These are phyloP conservation scores for Hyposmocoma kahamanoa DNA, from an alignment of 1,140 invertebrate genomes.

Conservation along the genomic window DNA sequence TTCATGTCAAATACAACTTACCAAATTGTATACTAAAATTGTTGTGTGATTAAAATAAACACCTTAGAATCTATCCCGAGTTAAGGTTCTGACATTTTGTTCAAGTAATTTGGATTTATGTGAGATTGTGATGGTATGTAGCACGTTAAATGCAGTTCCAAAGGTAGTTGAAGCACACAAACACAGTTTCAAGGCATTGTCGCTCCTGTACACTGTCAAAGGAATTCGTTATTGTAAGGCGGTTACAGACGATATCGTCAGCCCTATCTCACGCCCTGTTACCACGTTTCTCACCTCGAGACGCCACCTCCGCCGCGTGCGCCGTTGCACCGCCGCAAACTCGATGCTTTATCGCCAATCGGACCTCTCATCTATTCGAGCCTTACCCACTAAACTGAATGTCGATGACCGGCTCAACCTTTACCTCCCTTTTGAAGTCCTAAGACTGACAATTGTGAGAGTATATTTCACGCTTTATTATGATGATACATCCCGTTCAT, in stretches of 20 bases:
- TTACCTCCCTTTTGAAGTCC: slow-evolving; percentile 16
- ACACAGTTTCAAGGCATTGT: no score
- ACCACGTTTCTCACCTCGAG: slow-evolving; percentile 65
- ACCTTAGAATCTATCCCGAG: no score
- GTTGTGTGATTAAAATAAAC: no score
- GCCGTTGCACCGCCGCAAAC: slow-evolving; percentile 14
- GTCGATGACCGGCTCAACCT: slow-evolving; percentile 34
- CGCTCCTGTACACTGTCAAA: slow-evolving; percentile 1
- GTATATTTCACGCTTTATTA: no score
- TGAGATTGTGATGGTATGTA: no score
- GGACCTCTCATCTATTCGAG: slow-evolving; percentile 45
- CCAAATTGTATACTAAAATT: no score
- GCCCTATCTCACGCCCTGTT: slow-evolving; percentile 61
- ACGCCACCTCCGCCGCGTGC: slow-evolving; percentile 38
- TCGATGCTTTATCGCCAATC: slow-evolving; percentile 57
- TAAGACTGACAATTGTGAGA: background rate
- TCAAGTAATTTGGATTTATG: no score
- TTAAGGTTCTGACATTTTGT: no score
- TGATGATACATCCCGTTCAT: no score
- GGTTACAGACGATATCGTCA: slow-evolving; percentile 44
- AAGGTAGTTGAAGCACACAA: no score
- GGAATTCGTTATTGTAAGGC: slow-evolving; percentile 8
- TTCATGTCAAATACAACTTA: no score
- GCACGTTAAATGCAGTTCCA: no score
- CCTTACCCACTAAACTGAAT: slow-evolving; percentile 46